These are phyloP conservation scores for Sapayoa aenigma DNA, from an alignment of 2,113 vertebrate species.

Conservation along the genomic window DNA sequence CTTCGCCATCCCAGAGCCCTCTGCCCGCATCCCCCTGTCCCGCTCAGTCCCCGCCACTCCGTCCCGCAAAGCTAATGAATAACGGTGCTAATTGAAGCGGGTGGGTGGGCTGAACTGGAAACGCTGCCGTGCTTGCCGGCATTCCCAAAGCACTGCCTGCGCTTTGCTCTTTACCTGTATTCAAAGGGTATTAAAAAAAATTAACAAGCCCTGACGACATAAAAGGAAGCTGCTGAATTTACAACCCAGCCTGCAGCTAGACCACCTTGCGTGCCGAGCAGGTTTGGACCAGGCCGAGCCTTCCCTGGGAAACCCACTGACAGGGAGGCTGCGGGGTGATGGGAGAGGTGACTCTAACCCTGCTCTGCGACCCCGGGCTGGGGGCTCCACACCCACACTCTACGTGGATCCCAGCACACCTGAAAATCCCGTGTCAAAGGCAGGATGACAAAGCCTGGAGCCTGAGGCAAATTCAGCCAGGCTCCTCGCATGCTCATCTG, in stretches of 20 bases:
- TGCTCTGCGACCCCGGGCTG: neutral
- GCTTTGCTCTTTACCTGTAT: slow-evolving; percentile 43
- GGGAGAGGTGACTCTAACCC: neutral
- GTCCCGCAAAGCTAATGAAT: neutral
- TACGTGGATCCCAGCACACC: rapidly evolving
- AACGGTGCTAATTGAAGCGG: slow-evolving; percentile 30
- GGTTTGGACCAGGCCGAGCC: slow-evolving; percentile 19
- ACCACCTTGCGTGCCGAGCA: slow-evolving; percentile 54
- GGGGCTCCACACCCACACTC: rapidly evolving
- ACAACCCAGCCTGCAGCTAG: slow-evolving; percentile 57
- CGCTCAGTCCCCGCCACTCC: neutral
- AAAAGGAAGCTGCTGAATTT: slow-evolving; percentile 58
- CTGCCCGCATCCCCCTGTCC: neutral
- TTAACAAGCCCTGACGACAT: slow-evolving; percentile 57
- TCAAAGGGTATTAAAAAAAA: slow-evolving; percentile 48
- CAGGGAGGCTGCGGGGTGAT: neutral
- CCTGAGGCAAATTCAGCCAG: neutral
- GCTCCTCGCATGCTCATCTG: neutral
- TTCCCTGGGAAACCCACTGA: slow-evolving; percentile 31
- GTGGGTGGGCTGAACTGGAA: slow-evolving; percentile 41
- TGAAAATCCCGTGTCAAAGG: neutral
- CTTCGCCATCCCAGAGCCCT: neutral
- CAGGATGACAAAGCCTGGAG: neutral
- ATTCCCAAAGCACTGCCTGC: neutral
- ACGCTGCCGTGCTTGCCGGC: neutral